Percentiles rank a stretch among this genome's conserved stretches.
Evolutionary conservation across 2,797 vertebrate species (phyloP).

Genomic region (Schizopygopsis malacanthus): DNA sequence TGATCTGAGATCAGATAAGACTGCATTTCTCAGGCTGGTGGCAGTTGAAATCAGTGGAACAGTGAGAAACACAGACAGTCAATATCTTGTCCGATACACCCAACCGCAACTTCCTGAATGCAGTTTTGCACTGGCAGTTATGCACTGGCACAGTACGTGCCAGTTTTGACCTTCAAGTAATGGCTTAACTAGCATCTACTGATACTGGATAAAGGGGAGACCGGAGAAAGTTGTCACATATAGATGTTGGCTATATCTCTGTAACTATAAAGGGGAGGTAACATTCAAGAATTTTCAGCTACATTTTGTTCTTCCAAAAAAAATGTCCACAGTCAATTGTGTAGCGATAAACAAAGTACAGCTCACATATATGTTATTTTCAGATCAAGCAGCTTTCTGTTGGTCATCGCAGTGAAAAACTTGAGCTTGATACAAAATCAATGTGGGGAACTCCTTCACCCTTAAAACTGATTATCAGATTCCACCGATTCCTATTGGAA

Average conservation of each 20-base stretch:
- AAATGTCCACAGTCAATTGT: neutral
- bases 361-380: neutral
- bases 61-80: neutral
- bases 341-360: neutral
- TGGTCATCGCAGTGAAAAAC: neutral
- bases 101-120: neutral
- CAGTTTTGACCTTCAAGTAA: neutral
- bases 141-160: neutral
- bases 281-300: neutral
- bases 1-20: slow-evolving; percentile 67
- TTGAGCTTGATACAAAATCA: neutral
- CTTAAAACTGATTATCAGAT: neutral
- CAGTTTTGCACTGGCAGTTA: neutral
- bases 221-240: neutral
- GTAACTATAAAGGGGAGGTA: neutral
- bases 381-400: neutral
- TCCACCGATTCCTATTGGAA: neutral
- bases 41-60: neutral
- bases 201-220: neutral
- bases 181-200: neutral
- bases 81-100: neutral
- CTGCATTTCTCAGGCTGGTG: neutral
- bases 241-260: neutral
- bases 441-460: neutral
- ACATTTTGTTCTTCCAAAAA: neutral